phyloP scores from a whole-genome alignment of 2,888 invertebrate genomes.

The Flexamia atlantica region DNA sequence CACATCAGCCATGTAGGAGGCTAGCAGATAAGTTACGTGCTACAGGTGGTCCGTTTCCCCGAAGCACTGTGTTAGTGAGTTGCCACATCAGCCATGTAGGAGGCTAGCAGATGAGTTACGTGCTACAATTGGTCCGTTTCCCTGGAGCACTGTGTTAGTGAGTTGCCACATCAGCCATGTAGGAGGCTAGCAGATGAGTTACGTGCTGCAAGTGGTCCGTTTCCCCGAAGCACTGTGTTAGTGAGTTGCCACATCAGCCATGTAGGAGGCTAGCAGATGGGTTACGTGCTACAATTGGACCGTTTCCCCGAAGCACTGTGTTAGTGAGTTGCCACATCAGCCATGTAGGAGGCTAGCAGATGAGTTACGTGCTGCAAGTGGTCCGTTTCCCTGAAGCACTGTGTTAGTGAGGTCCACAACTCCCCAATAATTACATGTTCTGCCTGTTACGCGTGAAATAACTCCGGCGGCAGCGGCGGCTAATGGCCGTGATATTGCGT shows the following conservation, averaged over 20 bases:
- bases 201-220: background rate
- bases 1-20: background rate
- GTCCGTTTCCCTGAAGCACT: background rate
- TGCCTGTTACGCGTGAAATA: background rate
- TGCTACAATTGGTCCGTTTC: too few species aligned
- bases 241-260: background rate
- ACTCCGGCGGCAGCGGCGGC: background rate
- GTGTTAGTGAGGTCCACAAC: background rate
- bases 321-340: background rate
- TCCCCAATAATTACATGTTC: background rate
- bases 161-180: background rate
- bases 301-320: background rate
- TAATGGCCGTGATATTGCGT: constrained; percentile 10
- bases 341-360: background rate
- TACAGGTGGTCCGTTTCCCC: background rate
- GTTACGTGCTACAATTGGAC: background rate
- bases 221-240: background rate
- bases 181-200: background rate
- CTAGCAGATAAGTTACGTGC: too few species aligned
- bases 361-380: background rate
- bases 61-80: background rate
- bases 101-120: too few species aligned
- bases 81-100: too few species aligned
- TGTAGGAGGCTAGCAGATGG: too few species aligned
- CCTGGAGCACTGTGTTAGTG: background rate